A percentile compares a stretch with the other conserved stretches of the same genome.
Evolutionary conservation across 2,888 invertebrate genomes (phyloP).

Genomic region (Ochlodes sylvanus): DNA sequence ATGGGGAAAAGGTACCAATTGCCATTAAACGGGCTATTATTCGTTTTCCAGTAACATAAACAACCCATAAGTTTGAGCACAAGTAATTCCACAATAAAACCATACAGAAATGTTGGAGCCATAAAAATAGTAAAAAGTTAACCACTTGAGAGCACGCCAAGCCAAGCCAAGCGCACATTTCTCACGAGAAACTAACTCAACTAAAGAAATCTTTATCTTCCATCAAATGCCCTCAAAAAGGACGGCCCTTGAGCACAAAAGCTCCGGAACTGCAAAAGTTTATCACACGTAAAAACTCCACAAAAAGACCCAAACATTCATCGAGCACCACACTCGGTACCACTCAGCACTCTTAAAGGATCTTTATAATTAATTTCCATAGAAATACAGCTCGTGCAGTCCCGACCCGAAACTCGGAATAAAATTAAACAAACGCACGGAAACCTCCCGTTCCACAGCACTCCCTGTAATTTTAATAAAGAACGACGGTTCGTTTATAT

Average conservation of each 20-base stretch:
- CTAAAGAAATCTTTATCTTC: constrained; percentile 27
- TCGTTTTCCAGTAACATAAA: no score
- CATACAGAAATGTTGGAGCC: no score
- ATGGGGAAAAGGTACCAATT: no score
- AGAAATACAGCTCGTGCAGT: constrained; percentile 39
- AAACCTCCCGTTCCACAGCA: constrained; percentile 31
- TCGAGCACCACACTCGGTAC: constrained; percentile 21
- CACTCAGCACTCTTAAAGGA: constrained; percentile 18
- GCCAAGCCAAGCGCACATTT: constrained; percentile 15
- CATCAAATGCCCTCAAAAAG: constrained; percentile 32
- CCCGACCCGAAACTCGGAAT: constrained; percentile 34
- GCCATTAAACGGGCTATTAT: no score
- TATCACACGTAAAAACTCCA: constrained; percentile 30
- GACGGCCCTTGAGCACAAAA: constrained; percentile 23
- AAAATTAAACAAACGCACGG: constrained; percentile 34
- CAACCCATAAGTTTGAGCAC: no score
- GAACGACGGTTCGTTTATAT: constrained; percentile 17
- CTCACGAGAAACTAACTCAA: constrained; percentile 1
- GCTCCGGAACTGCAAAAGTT: constrained; percentile 16
- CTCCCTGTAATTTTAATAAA: constrained; percentile 37
- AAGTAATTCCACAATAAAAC: no score
- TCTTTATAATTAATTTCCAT: constrained; percentile 45
- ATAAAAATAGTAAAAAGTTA: constrained; percentile 11
- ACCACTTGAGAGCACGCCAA: background rate
- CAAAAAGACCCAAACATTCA: constrained; percentile 28